Base-by-base conservation (phyloP, 2,113 vertebrate species). In the Etheostoma spectabile region DNA sequence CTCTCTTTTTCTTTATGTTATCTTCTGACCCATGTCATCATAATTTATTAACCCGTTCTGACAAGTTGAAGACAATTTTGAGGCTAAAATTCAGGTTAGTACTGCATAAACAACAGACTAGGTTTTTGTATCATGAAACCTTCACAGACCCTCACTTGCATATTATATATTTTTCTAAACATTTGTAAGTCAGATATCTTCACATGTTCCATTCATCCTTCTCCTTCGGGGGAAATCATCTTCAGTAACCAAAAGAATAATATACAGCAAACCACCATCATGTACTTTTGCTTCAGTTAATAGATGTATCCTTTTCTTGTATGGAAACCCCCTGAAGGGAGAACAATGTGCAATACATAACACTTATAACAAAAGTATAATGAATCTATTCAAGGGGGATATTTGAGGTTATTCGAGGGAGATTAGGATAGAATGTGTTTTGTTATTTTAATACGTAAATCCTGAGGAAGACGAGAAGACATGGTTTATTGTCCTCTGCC, bases 211-310 rank as follows among this genome's bases (percentile, higher is more conserved):
- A 87, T 78, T 77, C 67, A 82, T 86, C 57, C 73, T 66, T 87
- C 78, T 80, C 76, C 57, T 84, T 78, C 35, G 69, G 19, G 61
- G 55, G 18, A 59, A 83, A 77, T 80, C 90, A 51, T 74, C 94
- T 86, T 94, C 93, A 93, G 91, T 90, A 91, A 94, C 90, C 89
- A 86, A 38, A 79, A 86, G 45, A 88, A 82, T 57, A 89, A 88
- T 72, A 86, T 78, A 67, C 77, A 69, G 63, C 33, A 49, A 87
- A 80, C 73, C 82, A 53, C 67, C 51, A 27, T 38, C 94, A 86
- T 93, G 91, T 95, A 94, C 94, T 95, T 53, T 94, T 93, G 89
- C 51, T 90, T 93, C 93, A 60, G 48, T 46, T 94, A 92, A 95
- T 79, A 52, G 81, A 85, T 82, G 83, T 83, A 87, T 91, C 86